Base-by-base conservation (phyloP, 2,113 vertebrate species). In the Nicator chloris region DNA sequence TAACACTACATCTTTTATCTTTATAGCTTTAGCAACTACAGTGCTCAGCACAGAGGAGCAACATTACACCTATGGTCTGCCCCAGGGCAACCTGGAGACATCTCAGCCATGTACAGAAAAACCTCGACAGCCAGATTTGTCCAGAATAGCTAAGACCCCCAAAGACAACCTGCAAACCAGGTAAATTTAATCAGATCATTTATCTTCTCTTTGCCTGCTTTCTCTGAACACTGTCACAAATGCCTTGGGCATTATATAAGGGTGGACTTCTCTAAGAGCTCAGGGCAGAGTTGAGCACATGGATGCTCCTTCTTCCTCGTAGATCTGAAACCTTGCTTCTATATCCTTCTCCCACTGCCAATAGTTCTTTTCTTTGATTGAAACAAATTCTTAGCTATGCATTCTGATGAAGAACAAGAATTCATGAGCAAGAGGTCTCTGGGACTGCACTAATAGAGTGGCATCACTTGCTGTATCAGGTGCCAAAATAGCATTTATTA, bases 401-500 rank as follows among this genome's bases (percentile, higher is more conserved):
- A 70, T 70, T 59, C 64, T 78, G 73, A 93, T 1, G 15, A 31
- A 0, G 12, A 82, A 7, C 0, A 1, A 9, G 28, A 59, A 79
- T 86, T 91, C 76, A 60, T 1, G n/a, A 91, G 69, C 44, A 71
- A 37, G 86, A 91, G 69, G 40, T 93, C 88, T 27, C 10, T 4
- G 56, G 0, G 3, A 14, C 13, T 4, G 60, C 0, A 0, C n/a
- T 42, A 45, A 31, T 50, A 37, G 72, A 83, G 51, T 1, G 0
- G 39, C 68, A 44, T 90, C 37, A 47, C 24, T 75, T 4, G 19
- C 51, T 86, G 33, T 26, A 31, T 92, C 86, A 91, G 57, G 57
- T 84, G 83, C 51, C 86, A 93, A 68, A 95, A 68, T 31, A 93
- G 24, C 47, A 19, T 56, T 66, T 86, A 86, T 92, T 94, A 87